Conservation (phyloP, 2,113 vertebrate species). For the Eretmodus cyanostictus region DNA sequence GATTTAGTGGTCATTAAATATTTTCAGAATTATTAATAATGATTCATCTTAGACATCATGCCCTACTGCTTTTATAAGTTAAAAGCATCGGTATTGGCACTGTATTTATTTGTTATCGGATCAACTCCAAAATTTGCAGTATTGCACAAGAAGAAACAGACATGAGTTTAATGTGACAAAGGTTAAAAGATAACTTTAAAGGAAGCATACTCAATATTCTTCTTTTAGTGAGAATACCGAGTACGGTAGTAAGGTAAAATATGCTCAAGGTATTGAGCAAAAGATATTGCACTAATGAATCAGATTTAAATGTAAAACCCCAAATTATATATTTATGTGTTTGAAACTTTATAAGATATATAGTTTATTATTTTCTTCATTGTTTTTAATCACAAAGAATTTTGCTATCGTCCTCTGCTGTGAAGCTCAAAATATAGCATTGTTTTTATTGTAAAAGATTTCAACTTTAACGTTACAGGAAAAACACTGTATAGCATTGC, state of each 20-base stretch:
- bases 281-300: not conserved
- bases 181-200: not conserved
- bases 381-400: not conserved
- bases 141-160: not conserved
- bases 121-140: not conserved
- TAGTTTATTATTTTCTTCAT: not conserved
- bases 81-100: not conserved
- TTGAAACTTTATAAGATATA: not conserved
- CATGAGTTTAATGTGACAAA: not conserved
- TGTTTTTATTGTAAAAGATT: not conserved
- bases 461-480: not conserved
- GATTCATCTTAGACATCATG: not conserved
- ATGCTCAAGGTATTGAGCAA: accelerated
- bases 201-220: not conserved
- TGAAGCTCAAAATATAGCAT: not conserved
- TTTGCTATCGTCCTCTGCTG: not conserved
- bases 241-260: not conserved
- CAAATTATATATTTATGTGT: not conserved
- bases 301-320: not conserved
- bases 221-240: not conserved
- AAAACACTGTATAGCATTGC: not conserved
- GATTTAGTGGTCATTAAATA: not conserved
- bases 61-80: not conserved
- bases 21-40: not conserved
- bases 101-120: not conserved